Evolutionary conservation across 2,113 vertebrate genomes (phyloP).

Genomic region (Myrmophylax atrothorax): DNA sequence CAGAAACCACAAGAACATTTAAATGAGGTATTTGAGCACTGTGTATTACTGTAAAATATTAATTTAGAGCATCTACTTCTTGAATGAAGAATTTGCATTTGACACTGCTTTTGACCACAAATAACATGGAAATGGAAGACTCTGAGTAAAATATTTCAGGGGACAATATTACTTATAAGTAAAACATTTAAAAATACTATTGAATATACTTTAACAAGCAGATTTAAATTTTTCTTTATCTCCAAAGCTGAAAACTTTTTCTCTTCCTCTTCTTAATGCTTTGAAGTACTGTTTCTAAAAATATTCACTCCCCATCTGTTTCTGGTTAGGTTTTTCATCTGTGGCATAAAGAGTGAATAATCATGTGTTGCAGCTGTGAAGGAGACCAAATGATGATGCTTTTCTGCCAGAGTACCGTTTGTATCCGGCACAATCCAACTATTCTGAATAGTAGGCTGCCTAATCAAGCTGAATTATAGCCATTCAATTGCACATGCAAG

Average conservation of each 20-base stretch:
- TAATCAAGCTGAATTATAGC: neutral
- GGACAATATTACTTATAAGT: neutral
- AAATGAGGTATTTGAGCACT: neutral
- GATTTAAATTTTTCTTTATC: neutral
- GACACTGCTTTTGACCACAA: neutral
- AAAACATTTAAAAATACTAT: neutral
- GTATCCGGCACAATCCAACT: neutral
- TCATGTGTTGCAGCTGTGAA: constrained; percentile 49
- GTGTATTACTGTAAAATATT: neutral
- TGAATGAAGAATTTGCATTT: neutral
- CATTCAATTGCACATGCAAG: neutral
- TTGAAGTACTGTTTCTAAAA: constrained; percentile 60
- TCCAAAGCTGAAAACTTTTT: constrained; percentile 23
- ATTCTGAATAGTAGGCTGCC: neutral
- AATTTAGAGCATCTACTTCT: neutral
- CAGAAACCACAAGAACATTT: neutral
- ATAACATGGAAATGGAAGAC: neutral
- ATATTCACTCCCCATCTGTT: constrained; percentile 56
- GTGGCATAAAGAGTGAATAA: constrained; percentile 24
- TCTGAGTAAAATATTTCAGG: neutral
- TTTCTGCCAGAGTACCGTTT: neutral
- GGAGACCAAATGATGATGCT: neutral
- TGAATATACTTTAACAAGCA: neutral
- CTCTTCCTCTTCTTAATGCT: constrained; percentile 51
- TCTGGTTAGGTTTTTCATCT: constrained; percentile 61